These are phyloP conservation scores for Monomorium pharaonis DNA, from an alignment of 1,140 invertebrate genomes.

Conservation along the genomic window DNA sequence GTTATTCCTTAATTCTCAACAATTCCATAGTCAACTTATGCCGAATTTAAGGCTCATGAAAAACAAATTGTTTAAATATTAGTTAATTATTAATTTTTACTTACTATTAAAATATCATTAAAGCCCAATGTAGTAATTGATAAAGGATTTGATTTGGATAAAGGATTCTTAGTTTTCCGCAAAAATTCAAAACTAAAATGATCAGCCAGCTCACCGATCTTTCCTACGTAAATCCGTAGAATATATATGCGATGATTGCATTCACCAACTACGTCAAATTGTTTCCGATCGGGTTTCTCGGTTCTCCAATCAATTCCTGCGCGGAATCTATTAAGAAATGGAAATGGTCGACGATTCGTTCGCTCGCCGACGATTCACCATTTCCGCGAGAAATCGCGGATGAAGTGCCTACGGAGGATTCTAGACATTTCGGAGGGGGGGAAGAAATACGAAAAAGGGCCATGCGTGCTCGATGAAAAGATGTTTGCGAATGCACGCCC, in stretches of 20 bases:
- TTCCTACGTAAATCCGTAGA: neutral
- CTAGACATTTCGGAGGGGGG: neutral
- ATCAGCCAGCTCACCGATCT: too few species aligned
- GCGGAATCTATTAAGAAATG: slow-evolving; percentile 33
- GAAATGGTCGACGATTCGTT: slow-evolving; percentile 21
- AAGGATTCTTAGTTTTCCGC: too few species aligned
- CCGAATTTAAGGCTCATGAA: too few species aligned
- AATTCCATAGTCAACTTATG: too few species aligned
- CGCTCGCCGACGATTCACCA: neutral
- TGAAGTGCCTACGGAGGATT: slow-evolving; percentile 1
- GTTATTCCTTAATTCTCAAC: too few species aligned
- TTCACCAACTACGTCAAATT: slow-evolving; percentile 13
- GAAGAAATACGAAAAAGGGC: slow-evolving; percentile 34
- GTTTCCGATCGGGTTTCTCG: slow-evolving; percentile 14
- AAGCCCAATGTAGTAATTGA: too few species aligned
- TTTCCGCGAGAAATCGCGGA: neutral
- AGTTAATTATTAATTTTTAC: too few species aligned
- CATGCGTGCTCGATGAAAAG: slow-evolving; percentile 18
- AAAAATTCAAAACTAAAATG: too few species aligned
- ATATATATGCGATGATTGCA: neutral
- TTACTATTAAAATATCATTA: too few species aligned
- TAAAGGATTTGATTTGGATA: too few species aligned
- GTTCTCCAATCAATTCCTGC: neutral
- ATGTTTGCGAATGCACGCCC: slow-evolving; percentile 36
- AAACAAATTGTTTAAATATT: too few species aligned